Evolutionary conservation across 2,797 vertebrate genomes (phyloP), one percentile per base, ranked within the genome.

Genomic region (Centropyge bicolor): DNA sequence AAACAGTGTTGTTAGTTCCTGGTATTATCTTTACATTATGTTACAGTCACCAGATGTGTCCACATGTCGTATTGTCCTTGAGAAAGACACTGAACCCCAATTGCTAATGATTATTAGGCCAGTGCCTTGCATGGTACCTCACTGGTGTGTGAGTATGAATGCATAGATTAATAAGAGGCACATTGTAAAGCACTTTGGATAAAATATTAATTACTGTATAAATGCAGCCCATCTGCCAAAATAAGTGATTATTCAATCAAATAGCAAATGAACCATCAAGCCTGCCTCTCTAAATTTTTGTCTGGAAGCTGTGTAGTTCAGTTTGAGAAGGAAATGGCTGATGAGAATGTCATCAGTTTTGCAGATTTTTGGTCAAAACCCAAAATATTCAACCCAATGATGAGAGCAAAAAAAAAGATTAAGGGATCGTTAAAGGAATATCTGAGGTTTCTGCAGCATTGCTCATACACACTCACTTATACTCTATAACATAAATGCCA

Each of bases 401-500:
- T 31, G 5, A 65, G 2, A 5, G 7, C 9, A 7, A 6, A 31
- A 54, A 54, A 41, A n/a, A 0, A 48, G n/a, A n/a, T n/a, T n/a
- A n/a, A n/a, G n/a, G n/a, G n/a, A n/a, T n/a, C n/a, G n/a, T n/a
- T n/a, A n/a, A n/a, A 27, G 14, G 27, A n/a, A 17, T 38, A 17
- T 66, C 54, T 71, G 6, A 43, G 69, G 60, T 62, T 70, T 68
- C 14, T 62, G 52, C 55, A 55, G 48, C 20, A 54, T 64, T 49
- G 65, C 54, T 71, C 64, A 66, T 35, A 68, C 41, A 80, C 41
- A 36, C 27, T 68, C 46, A 68, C 43, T 43, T 45, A 46, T 27
- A 55, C 31, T 41, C 45, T 27, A 73, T 81, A 78, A 4, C 40
- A 67, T 73, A 75, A 85, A 88, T 69, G 69, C 81, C 70, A 78